phyloP scores from a whole-genome alignment of 2,113 vertebrate genomes.

The Apteryx mantelli region DNA sequence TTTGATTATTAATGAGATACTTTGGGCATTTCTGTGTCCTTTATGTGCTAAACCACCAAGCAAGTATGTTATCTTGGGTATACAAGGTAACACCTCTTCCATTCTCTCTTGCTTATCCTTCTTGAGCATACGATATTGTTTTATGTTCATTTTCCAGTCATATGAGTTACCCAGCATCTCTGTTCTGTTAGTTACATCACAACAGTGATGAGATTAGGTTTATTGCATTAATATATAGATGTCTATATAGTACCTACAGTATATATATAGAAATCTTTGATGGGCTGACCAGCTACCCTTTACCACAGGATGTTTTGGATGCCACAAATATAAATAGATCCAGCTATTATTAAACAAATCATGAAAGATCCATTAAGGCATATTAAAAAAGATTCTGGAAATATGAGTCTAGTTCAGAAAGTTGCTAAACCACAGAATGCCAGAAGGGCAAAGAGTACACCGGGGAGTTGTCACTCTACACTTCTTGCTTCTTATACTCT shows the following conservation, averaged over 20 bases:
- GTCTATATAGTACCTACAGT: background rate
- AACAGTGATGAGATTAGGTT: background rate
- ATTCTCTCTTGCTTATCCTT: background rate
- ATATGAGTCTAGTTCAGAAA: background rate
- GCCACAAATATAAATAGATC: background rate
- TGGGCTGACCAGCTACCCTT: background rate
- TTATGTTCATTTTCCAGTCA: background rate
- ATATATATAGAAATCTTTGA: background rate
- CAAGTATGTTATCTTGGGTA: background rate
- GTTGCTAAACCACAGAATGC: background rate
- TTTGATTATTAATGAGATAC: background rate
- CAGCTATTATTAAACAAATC: background rate
- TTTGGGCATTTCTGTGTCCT: background rate
- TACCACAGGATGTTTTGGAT: background rate
- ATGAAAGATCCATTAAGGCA: background rate
- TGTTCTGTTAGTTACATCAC: background rate
- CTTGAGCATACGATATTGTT: background rate
- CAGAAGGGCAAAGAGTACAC: background rate
- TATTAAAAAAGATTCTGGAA: background rate
- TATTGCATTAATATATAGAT: background rate
- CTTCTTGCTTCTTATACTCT: background rate
- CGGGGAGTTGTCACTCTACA: background rate
- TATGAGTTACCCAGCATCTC: background rate
- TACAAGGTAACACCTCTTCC: background rate
- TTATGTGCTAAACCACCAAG: background rate